Evolutionary conservation across 2,888 invertebrate species (phyloP).

Genomic region (Cartodere bifasciata): DNA sequence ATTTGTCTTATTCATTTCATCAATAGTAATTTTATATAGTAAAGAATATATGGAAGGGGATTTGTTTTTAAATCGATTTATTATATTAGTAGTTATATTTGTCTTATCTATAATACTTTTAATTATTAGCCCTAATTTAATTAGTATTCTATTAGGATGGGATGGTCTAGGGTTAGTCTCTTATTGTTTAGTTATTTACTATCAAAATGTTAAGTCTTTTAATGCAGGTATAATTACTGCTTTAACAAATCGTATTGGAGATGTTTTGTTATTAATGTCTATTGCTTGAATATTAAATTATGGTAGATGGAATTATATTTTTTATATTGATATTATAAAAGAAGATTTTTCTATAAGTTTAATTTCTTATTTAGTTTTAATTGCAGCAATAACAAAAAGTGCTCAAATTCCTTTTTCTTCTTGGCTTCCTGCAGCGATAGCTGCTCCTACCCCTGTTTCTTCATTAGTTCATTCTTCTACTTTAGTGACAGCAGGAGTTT

Average conservation of each 20-base stretch:
- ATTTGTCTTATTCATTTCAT: slow-evolving; percentile 53
- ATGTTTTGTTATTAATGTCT: slow-evolving; percentile 49
- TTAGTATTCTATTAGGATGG: slow-evolving; percentile 58
- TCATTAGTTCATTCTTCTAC: slow-evolving; percentile 64
- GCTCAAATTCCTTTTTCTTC: slow-evolving; percentile 72
- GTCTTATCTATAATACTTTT: slow-evolving; percentile 52
- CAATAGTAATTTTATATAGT: slow-evolving; percentile 51
- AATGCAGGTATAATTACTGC: slow-evolving; percentile 60
- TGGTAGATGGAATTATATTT: slow-evolving; percentile 28
- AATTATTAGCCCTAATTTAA: slow-evolving; percentile 55
- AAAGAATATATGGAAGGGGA: slow-evolving; percentile 48
- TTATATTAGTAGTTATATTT: slow-evolving; percentile 51
- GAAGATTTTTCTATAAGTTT: slow-evolving; percentile 35
- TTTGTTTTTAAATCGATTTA: slow-evolving; percentile 48
- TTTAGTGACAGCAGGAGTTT: slow-evolving; percentile 60
- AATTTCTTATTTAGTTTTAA: slow-evolving; percentile 36
- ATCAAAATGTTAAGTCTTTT: slow-evolving; percentile 54
- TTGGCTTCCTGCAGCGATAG: slow-evolving; percentile 62
- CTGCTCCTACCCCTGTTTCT: slow-evolving; percentile 61
- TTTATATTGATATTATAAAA: slow-evolving; percentile 35
- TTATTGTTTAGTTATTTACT: slow-evolving; percentile 61
- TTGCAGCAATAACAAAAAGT: slow-evolving; percentile 59
- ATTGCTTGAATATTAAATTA: slow-evolving; percentile 27
- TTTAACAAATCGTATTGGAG: slow-evolving; percentile 61
- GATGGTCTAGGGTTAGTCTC: slow-evolving; percentile 62